Percentiles rank a stretch among this genome's conserved stretches.
phyloP scores from a whole-genome alignment of 2,113 vertebrate genomes.

The Scomber colias region DNA sequence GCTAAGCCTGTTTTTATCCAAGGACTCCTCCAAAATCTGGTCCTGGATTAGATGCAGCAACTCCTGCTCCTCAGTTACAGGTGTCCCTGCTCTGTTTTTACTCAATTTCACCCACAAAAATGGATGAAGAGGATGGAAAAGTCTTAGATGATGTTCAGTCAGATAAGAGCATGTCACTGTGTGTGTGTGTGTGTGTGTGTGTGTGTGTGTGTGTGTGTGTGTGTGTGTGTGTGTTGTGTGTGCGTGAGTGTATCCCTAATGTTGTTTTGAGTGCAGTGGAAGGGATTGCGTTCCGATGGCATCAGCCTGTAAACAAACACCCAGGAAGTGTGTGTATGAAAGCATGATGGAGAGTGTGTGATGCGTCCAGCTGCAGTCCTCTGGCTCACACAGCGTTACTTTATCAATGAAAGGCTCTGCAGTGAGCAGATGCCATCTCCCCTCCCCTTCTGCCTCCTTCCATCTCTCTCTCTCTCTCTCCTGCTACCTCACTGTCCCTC shows the following conservation, averaged over 20 bases:
- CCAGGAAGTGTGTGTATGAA: conserved; percentile 42
- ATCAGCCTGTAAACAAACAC: conserved; percentile 61
- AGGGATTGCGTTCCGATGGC: neutral
- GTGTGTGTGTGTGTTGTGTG: neutral
- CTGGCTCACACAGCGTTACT: conserved; percentile 58
- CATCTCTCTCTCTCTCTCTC: conserved; percentile 43
- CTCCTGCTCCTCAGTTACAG: conserved; percentile 51
- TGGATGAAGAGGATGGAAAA: conserved; percentile 7
- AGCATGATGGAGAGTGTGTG: conserved; percentile 42
- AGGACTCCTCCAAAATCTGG: conserved; percentile 14
- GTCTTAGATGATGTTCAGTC: conserved; percentile 15
- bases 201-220: neutral
- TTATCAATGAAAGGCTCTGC: conserved; percentile 85
- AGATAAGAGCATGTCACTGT: conserved; percentile 39
- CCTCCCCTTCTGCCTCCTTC: conserved; percentile 38
- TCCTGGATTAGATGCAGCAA: conserved; percentile 40
- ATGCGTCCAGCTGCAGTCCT: conserved; percentile 68
- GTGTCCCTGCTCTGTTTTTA: conserved; percentile 26
- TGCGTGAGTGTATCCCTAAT: conserved; percentile 19
- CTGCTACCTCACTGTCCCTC: conserved; percentile 45
- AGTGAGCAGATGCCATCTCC: conserved; percentile 67
- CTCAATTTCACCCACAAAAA: conserved; percentile 5
- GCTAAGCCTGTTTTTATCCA: conserved; percentile 3
- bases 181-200: conserved; percentile 14
- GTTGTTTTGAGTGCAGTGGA: conserved; percentile 17